Evolutionary conservation across 2,888 invertebrate genomes (phyloP).

Genomic region (Drosophila lacicola): DNA sequence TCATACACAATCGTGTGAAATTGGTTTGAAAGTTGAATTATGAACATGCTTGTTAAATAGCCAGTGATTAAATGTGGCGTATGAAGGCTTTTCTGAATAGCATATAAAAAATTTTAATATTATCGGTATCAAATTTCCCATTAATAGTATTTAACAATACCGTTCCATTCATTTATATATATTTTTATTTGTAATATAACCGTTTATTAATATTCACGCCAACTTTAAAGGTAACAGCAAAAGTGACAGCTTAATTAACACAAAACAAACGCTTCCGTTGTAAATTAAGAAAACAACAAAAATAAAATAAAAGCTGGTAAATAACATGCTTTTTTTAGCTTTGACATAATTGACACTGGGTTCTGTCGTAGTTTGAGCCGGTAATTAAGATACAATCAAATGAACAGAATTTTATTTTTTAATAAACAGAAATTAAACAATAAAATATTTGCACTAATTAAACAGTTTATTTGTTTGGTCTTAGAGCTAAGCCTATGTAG

Average conservation of each 20-base stretch:
- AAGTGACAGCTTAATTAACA: constrained; percentile 25
- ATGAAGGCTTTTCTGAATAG: neutral
- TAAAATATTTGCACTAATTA: constrained; percentile 2
- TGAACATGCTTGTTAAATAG: too few relatives aligned
- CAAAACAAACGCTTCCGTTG: constrained; percentile 14
- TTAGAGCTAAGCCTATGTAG: constrained; percentile 49
- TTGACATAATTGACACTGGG: constrained; percentile 62
- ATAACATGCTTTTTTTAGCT: constrained; percentile 16
- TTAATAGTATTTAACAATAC: neutral
- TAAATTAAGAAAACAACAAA: constrained; percentile 10
- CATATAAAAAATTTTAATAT: too few relatives aligned
- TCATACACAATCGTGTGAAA: neutral
- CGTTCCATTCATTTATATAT: constrained; percentile 30
- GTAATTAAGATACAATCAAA: constrained; percentile 2
- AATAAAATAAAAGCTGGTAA: constrained; percentile 5
- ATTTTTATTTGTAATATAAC: constrained; percentile 38
- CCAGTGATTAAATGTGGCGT: neutral
- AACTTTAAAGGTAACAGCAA: constrained; percentile 20
- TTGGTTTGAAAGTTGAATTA: neutral
- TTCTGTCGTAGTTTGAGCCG: constrained; percentile 37
- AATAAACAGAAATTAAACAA: neutral
- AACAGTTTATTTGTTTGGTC: constrained; percentile 21
- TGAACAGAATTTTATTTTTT: neutral
- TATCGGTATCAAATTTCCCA: neutral
- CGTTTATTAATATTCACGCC: constrained; percentile 19